phyloP scores from a whole-genome alignment of 2,888 invertebrate genomes.

The Zaprionus obscuricornis region DNA sequence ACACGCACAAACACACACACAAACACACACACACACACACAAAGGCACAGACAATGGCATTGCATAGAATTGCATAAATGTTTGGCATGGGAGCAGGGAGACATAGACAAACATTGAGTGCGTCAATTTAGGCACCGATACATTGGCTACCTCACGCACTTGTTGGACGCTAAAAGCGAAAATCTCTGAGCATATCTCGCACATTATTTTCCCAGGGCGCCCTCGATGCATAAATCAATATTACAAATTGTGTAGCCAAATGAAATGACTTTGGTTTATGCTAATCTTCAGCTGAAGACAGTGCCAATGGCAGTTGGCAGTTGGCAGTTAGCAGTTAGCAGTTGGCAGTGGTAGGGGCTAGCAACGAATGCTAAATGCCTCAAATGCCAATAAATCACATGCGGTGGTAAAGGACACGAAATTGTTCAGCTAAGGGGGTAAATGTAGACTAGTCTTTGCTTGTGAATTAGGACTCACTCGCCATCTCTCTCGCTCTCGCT shows the following conservation, averaged over 20 bases:
- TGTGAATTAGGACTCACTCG: background rate
- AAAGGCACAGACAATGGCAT: conserved; percentile 10
- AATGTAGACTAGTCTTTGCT: conserved; percentile 4
- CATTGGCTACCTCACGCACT: conserved; percentile 59
- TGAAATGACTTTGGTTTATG: conserved; percentile 68
- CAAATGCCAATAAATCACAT: conserved; percentile 77
- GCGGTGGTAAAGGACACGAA: conserved; percentile 5
- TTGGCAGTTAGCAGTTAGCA: background rate
- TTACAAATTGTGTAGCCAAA: conserved; percentile 65
- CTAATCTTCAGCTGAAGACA: conserved; percentile 41
- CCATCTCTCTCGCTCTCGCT: no score
- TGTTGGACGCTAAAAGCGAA: no score
- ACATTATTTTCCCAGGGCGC: conserved; percentile 24
- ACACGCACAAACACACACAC: background rate
- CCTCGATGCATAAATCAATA: conserved; percentile 62
- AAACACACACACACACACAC: no score
- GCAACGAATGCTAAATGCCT: conserved; percentile 52
- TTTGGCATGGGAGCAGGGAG: conserved; percentile 2
- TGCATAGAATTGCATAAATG: conserved; percentile 47
- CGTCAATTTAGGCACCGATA: conserved; percentile 31
- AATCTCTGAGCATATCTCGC: no score
- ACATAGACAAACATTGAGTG: background rate
- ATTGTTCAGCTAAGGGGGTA: no score
- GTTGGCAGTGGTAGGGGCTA: background rate
- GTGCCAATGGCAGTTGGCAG: background rate